These are phyloP conservation scores for Liodrosophila aerea DNA, from an alignment of 2,888 invertebrate species.

Conservation along the genomic window DNA sequence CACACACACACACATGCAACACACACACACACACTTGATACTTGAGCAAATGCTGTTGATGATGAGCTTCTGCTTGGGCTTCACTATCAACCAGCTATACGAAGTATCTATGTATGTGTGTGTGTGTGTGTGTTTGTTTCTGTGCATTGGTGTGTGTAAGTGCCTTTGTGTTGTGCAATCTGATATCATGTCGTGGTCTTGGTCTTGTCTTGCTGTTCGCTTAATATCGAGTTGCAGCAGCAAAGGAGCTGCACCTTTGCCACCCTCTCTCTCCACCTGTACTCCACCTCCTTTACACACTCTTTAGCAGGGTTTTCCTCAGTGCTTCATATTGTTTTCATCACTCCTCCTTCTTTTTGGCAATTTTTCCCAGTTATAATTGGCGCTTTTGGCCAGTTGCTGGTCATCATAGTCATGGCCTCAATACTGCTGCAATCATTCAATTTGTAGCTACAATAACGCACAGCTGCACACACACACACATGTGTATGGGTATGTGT, in stretches of 20 bases:
- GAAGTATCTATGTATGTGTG: slow-evolving; percentile 2
- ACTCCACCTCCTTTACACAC: not conserved
- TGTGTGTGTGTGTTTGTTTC: slow-evolving; percentile 10
- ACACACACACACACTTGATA: slow-evolving; percentile 44
- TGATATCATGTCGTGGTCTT: slow-evolving; percentile 62
- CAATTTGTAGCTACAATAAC: slow-evolving; percentile 46
- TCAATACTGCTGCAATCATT: slow-evolving; percentile 61
- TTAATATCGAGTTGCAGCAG: slow-evolving; percentile 70
- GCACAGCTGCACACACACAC: slow-evolving; percentile 18
- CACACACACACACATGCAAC: slow-evolving; percentile 26
- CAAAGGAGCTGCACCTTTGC: too few relatives aligned
- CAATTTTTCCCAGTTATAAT: slow-evolving; percentile 34
- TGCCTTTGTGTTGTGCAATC: slow-evolving; percentile 62
- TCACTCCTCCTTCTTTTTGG: slow-evolving; percentile 27
- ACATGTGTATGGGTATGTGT: slow-evolving; percentile 13
- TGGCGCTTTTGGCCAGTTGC: slow-evolving; percentile 59
- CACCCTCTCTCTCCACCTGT: not conserved
- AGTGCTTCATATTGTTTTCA: slow-evolving; percentile 14
- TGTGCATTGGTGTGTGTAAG: slow-evolving; percentile 6
- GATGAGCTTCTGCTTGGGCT: slow-evolving; percentile 57
- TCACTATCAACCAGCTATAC: slow-evolving; percentile 38
- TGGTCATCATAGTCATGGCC: slow-evolving; percentile 5
- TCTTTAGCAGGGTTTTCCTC: slow-evolving; percentile 1
- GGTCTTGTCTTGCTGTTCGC: slow-evolving; percentile 31
- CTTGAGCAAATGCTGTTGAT: slow-evolving; percentile 55